Percentiles rank a stretch among this genome's conserved stretches.
Evolutionary conservation across 2,797 vertebrate species (phyloP).

Genomic region (Sternarchorhynchus goeldii): DNA sequence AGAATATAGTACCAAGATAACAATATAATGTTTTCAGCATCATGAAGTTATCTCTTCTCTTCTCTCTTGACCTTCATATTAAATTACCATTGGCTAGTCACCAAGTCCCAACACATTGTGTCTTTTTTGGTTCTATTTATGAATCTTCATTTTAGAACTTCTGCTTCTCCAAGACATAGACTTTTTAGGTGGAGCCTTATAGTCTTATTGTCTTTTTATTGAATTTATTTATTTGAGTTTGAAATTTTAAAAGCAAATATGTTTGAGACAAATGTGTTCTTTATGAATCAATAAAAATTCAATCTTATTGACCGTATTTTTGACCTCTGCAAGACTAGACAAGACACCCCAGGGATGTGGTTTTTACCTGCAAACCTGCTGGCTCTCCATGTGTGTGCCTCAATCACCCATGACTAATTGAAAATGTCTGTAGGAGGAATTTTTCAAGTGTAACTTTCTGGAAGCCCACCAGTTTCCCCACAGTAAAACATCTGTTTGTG

Average conservation of each 20-base stretch:
- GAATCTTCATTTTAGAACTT: background rate
- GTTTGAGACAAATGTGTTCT: background rate
- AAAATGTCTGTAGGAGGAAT: slow-evolving; percentile 23
- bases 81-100: slow-evolving; percentile 43
- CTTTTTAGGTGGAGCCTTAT: background rate
- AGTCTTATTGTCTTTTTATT: background rate
- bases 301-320: background rate
- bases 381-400: slow-evolving; percentile 6
- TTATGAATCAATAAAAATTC: background rate
- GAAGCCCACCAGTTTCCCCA: slow-evolving; percentile 36
- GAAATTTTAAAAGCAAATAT: background rate
- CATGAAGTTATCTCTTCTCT: slow-evolving; percentile 52
- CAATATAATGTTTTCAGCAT: slow-evolving; percentile 54
- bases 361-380: slow-evolving; percentile 14
- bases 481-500: slow-evolving; percentile 52
- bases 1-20: slow-evolving; percentile 53
- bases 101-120: background rate
- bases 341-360: background rate
- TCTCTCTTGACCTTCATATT: slow-evolving; percentile 55
- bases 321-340: slow-evolving; percentile 12
- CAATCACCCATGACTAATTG: slow-evolving; percentile 43
- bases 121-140: slow-evolving; percentile 1
- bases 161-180: background rate
- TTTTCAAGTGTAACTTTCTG: slow-evolving; percentile 31
- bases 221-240: background rate